Conservation (phyloP, 2,113 vertebrate genomes). For the Pagrus major region DNA sequence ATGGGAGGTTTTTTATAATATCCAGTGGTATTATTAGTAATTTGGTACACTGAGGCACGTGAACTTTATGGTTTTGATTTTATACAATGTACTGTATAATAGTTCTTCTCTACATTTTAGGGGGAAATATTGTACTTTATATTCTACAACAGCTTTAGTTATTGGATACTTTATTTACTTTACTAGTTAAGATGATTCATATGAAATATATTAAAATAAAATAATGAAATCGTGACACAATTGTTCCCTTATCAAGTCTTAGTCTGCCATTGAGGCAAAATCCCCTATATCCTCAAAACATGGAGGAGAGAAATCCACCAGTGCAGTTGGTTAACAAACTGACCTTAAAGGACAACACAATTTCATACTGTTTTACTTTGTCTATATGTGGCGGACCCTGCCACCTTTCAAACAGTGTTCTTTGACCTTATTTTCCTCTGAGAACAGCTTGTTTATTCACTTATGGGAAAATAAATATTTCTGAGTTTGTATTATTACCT, state of each 20-base stretch:
- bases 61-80: neutral
- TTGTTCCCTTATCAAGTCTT: neutral
- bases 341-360: too few species aligned
- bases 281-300: neutral
- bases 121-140: neutral
- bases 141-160: neutral
- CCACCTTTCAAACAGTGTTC: too few species aligned
- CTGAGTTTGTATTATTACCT: too few species aligned
- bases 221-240: neutral
- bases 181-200: neutral
- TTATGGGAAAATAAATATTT: too few species aligned
- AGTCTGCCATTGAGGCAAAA: neutral
- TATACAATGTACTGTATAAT: neutral
- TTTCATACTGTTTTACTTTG: too few species aligned
- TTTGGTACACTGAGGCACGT: neutral
- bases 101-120: neutral
- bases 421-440: too few species aligned
- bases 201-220: neutral
- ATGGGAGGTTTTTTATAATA: neutral
- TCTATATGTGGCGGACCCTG: too few species aligned
- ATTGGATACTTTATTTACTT: neutral
- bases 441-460: too few species aligned
- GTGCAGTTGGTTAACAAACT: too few species aligned
- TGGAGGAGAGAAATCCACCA: too few species aligned
- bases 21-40: neutral